These are phyloP conservation scores for Gorsachius goisagi DNA, from an alignment of 2,113 vertebrate species.

Conservation along the genomic window DNA sequence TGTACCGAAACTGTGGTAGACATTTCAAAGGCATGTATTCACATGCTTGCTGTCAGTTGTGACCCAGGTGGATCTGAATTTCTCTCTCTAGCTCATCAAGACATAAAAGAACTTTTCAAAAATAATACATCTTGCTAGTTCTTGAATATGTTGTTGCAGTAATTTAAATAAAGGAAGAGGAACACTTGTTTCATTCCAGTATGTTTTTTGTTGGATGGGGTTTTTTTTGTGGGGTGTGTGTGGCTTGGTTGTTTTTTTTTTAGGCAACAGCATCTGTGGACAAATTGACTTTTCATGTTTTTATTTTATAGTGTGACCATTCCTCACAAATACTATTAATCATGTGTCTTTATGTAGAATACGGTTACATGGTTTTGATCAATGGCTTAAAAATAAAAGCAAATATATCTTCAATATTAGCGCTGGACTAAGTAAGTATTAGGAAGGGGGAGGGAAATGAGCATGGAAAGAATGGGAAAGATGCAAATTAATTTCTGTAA, in stretches of 20 bases:
- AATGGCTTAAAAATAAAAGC: neutral
- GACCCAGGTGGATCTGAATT: neutral
- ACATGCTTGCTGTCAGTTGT: neutral
- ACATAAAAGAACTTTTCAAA: neutral
- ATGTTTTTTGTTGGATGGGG: too few relatives aligned
- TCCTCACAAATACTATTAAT: neutral
- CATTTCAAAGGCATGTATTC: neutral
- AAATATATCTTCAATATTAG: neutral
- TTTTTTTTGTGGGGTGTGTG: neutral
- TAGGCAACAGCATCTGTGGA: neutral
- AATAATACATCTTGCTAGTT: neutral
- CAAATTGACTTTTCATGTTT: neutral
- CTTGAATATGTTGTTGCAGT: neutral
- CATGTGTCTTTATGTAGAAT: accelerated
- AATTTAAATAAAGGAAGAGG: neutral
- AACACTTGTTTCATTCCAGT: neutral
- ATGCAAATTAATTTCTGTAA: neutral
- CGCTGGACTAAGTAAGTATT: neutral
- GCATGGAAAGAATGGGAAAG: neutral
- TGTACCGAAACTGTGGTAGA: neutral
- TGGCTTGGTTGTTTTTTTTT: neutral
- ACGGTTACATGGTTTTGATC: neutral
- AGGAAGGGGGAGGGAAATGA: neutral
- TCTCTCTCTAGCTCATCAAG: neutral
- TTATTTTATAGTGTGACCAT: accelerated